phyloP scores from a whole-genome alignment of 1,140 invertebrate genomes.

The Anoplophora glabripennis region DNA sequence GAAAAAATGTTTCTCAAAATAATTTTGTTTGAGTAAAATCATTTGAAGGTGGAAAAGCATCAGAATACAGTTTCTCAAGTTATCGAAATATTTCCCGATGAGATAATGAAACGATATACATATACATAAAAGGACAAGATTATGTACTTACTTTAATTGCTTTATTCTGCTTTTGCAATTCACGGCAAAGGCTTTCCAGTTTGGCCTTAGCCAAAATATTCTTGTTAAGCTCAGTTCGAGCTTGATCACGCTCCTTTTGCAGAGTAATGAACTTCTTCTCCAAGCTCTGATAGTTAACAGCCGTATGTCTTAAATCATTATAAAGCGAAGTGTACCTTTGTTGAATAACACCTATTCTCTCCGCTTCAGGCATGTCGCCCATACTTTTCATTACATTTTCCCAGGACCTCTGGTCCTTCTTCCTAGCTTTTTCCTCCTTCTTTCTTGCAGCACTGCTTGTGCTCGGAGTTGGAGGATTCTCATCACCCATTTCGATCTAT shows the following conservation, averaged over 20 bases:
- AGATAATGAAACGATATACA: too few species aligned
- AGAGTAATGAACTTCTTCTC: constrained; percentile 64
- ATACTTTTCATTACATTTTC: constrained; percentile 34
- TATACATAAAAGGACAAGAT: too few species aligned
- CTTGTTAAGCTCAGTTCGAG: constrained; percentile 80
- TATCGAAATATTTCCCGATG: too few species aligned
- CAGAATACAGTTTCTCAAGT: too few species aligned
- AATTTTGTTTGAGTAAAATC: too few species aligned
- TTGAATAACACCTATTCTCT: constrained; percentile 28
- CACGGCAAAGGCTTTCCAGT: constrained; percentile 83
- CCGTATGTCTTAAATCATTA: constrained; percentile 63
- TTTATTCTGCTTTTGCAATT: constrained; percentile 89
- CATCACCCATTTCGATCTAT: too few species aligned
- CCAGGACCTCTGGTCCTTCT: constrained; percentile 31
- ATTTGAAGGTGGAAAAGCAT: too few species aligned
- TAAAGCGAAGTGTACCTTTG: constrained; percentile 67
- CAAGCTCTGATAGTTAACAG: constrained; percentile 58
- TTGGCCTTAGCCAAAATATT: constrained; percentile 75
- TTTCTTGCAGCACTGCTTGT: constrained; percentile 27
- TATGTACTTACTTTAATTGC: constrained; percentile 66
- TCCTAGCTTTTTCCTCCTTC: constrained; percentile 32
- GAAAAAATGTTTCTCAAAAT: too few species aligned
- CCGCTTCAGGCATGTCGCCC: constrained; percentile 17
- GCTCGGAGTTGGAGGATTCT: not conserved
- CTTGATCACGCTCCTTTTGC: constrained; percentile 76